Base-by-base conservation (phyloP, 1,140 invertebrate species). In the Atta cephalotes region DNA sequence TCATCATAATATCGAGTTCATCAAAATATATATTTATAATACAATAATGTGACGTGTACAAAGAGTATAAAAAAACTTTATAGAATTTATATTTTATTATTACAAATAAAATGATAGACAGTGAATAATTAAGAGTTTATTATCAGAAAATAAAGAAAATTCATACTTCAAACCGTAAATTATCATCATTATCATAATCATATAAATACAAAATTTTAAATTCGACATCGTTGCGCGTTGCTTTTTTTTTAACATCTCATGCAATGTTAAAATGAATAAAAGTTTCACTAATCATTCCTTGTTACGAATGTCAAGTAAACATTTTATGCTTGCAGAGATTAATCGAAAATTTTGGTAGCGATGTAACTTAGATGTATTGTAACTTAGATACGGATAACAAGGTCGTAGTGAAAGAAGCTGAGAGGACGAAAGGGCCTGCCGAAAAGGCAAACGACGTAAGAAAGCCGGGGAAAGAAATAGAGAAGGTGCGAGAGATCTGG, bases 251-350 rank as follows among this genome's bases (percentile, higher is more conserved):
- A 28, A 53, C 3, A 49, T 9, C 1, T 60, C 5, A 4, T 12
- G 53, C 35, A 51, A 70, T 18, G 25, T 49, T 62, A n/a, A 49
- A 62, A 28, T 74, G 45, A 45, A 18, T 71, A 25, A 31, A 63
- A 84, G 49, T 84, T 72, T 62, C 25, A 39, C 68, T 45, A 56
- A 84, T 62, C 10, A 63, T 63, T 63, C 18, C n/a, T 49, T 35
- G n/a, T 76, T 76, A 90, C 85, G 86, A 89, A 90, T 63, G 39
- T 58, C 49, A 74, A 63, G 9, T 62, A 76, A 84, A 63, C 53
- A 60, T 35, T 82, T 74, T 60, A 74, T 62, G 80, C n/a, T 63
- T 51, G 56, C 35, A 31, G n/a, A 28, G 56, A 74, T 84, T 84
- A 76, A 84, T 39, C 80, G 80, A 70, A 84, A 84, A 84, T 84